Evolutionary conservation across 2,797 vertebrate species (phyloP), one percentile per base, ranked within the genome.

Genomic region (Typhlichthys subterraneus): DNA sequence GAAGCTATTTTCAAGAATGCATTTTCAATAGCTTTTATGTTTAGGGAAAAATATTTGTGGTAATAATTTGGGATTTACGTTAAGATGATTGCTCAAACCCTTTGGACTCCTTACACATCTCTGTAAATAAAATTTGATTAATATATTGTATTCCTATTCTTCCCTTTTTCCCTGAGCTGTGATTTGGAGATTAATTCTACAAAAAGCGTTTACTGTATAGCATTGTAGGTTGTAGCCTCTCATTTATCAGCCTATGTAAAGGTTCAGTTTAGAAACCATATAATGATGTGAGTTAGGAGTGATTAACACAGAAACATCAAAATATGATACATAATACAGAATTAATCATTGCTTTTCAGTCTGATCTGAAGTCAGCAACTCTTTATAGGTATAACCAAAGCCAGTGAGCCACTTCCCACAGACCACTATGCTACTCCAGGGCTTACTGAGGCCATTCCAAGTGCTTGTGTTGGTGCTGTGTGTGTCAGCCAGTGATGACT

Each of bases 401-500:
- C 82, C 65, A 76, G 57, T 8, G 54, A 54, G 31, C 31, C 72
- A 46, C 49, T 31, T 54, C 12, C 59, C 57, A 64, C 47, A 77
- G 31, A 85, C 19, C 52, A 76, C 2, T 38, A 88, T 89, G 88
- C 65, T 76, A 84, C 88, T 71, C 73, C 69, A 23, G 19, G 57
- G 4, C 55, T 1, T 50, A 14, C 75, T 78, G 73, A 84, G 73
- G 45, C 31, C 58, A 23, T 85, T 76, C 81, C 89, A 76, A 12
- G 52, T 86, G 70, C 77, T 95, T 0, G 29, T 83, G 17, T 81
- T 92, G 66, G 56, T 75, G 58, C 47, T 79, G 42, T 64, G 59
- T 42, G 86, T 88, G 59, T 87, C 83, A 0, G 67, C 86, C 46
- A 59, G 82, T 7, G 77, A 90, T 51, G 93, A 93, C 33, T 94